Evolutionary conservation across 64 coral and sea anemone genomes (phyloP).

Genomic region (Anthopleura sola): DNA sequence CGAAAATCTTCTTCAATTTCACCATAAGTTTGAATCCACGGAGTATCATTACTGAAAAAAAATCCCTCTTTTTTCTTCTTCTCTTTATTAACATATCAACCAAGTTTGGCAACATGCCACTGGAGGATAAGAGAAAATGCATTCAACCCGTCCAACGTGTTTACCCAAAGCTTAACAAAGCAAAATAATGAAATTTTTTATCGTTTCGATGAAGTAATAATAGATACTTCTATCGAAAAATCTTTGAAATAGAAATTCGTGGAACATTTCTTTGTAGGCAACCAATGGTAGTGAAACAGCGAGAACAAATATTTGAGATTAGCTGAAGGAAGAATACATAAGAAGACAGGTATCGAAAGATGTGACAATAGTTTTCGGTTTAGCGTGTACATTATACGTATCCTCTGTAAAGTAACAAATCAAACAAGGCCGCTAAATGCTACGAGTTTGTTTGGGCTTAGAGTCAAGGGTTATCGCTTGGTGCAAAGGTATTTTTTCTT

Average conservation of each 20-base stretch:
- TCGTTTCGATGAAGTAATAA: not conserved
- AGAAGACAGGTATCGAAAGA: not conserved
- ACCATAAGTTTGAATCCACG: not conserved
- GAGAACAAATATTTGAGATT: not conserved
- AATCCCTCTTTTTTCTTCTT: not conserved
- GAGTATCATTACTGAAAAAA: not conserved
- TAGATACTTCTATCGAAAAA: not conserved
- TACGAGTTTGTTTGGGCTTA: not conserved
- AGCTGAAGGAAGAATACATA: not conserved
- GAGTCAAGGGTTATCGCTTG: not conserved
- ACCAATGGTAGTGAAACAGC: not conserved
- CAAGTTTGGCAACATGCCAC: not conserved
- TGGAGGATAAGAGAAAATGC: not conserved
- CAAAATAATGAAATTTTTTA: not conserved
- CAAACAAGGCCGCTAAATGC: not conserved
- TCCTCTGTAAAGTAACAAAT: not conserved
- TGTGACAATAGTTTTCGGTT: not conserved
- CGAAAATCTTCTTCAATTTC: not conserved
- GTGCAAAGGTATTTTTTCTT: not conserved
- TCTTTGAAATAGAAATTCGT: not conserved
- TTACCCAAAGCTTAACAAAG: conserved; percentile 3
- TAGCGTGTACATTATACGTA: not conserved
- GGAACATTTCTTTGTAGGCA: not conserved
- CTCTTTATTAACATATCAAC: not conserved
- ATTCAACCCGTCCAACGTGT: not conserved